phyloP scores from a whole-genome alignment of 2,888 invertebrate species.

The Xanthorhoe spadicearia region DNA sequence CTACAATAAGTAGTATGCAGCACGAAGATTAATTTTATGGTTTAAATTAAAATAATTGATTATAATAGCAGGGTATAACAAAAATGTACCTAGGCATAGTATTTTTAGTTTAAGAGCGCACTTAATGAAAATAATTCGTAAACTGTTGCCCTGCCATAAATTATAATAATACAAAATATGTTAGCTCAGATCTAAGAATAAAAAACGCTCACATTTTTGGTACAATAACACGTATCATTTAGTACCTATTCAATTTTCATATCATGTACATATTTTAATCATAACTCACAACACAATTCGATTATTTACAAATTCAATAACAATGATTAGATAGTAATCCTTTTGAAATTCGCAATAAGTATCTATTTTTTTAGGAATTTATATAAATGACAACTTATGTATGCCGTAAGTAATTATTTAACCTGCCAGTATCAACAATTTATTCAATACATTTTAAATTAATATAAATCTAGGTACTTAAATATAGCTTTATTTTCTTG shows the following conservation, averaged over 20 bases:
- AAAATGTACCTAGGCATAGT: slow-evolving; percentile 7
- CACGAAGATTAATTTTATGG: slow-evolving; percentile 2
- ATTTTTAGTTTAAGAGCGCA: not conserved
- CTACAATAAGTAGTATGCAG: slow-evolving; percentile 7
- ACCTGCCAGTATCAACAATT: slow-evolving; percentile 33
- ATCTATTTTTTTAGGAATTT: slow-evolving; percentile 42
- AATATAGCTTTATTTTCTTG: slow-evolving; percentile 5
- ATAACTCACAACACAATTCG: slow-evolving; percentile 54
- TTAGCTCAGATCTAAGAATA: slow-evolving; percentile 3
- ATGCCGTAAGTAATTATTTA: slow-evolving; percentile 42
- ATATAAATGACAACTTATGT: slow-evolving; percentile 41
- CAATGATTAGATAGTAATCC: slow-evolving; percentile 27
- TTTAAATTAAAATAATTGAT: not conserved
- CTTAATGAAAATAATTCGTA: slow-evolving; percentile 7
- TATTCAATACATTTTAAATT: not conserved
- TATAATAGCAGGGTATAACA: slow-evolving; percentile 9
- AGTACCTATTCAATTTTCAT: slow-evolving; percentile 73
- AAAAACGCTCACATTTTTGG: slow-evolving; percentile 58
- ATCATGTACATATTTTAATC: slow-evolving; percentile 73
- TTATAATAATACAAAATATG: slow-evolving; percentile 8
- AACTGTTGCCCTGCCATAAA: slow-evolving; percentile 20
- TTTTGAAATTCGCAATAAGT: slow-evolving; percentile 30
- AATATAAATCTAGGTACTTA: slow-evolving; percentile 6
- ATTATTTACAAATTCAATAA: slow-evolving; percentile 41
- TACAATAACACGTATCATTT: slow-evolving; percentile 62